These are phyloP conservation scores for Phania funesta DNA, from an alignment of 2,888 invertebrate genomes.

Conservation along the genomic window DNA sequence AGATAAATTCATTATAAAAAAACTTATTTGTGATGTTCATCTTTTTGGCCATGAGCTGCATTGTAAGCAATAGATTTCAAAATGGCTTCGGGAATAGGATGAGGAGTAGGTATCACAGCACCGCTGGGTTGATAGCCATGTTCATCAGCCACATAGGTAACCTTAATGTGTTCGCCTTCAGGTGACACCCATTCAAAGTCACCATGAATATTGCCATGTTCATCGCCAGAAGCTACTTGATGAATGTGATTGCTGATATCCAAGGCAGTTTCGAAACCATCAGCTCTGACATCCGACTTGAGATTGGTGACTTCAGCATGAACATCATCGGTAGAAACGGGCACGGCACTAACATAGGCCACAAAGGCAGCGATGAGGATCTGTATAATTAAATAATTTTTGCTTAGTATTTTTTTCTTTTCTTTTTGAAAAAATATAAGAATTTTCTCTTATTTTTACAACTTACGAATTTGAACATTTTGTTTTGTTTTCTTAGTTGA, in stretches of 20 bases:
- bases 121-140: slow-evolving; percentile 73
- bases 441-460: background rate
- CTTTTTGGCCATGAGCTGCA: slow-evolving; percentile 77
- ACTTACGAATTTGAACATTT: slow-evolving; percentile 48
- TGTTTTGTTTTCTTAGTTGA: slow-evolving; percentile 1
- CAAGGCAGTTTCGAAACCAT: slow-evolving; percentile 73
- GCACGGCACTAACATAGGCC: slow-evolving; percentile 66
- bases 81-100: slow-evolving; percentile 71
- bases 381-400: background rate
- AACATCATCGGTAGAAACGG: slow-evolving; percentile 57
- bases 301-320: slow-evolving; percentile 59
- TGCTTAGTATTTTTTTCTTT: background rate
- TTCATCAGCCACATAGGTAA: slow-evolving; percentile 75
- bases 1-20: background rate
- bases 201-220: slow-evolving; percentile 74
- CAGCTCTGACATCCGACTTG: slow-evolving; percentile 70
- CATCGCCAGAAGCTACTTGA: slow-evolving; percentile 72
- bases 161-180: slow-evolving; percentile 73
- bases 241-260: slow-evolving; percentile 73
- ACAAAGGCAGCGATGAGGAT: slow-evolving; percentile 68
- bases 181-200: slow-evolving; percentile 73
- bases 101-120: slow-evolving; percentile 68
- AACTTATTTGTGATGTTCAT: slow-evolving; percentile 25
- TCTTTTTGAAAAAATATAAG: background rate
- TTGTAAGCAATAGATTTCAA: slow-evolving; percentile 80